Conservation (phyloP, 2,888 invertebrate species). For the Thymelicus lineola region DNA sequence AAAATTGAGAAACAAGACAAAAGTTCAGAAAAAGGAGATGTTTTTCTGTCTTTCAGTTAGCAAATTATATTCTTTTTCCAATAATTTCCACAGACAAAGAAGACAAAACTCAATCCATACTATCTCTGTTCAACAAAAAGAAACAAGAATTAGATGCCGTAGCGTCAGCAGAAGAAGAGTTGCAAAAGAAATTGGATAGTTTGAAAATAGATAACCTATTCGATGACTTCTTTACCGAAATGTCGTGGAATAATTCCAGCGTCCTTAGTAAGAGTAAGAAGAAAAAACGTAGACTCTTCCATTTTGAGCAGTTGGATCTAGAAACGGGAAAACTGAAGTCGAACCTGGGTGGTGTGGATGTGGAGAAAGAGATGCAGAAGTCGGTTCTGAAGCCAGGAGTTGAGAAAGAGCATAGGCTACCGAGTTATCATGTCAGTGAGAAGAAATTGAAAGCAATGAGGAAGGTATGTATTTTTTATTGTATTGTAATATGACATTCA, state of each 20-base stretch:
- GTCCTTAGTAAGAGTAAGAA: constrained; percentile 56
- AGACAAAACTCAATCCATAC: constrained; percentile 59
- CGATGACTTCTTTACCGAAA: constrained; percentile 73
- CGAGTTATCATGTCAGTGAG: constrained; percentile 85
- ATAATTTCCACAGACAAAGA: constrained; percentile 61
- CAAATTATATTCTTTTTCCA: not conserved
- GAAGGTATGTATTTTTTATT: constrained; percentile 67
- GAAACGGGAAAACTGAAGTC: constrained; percentile 76
- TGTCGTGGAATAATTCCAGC: constrained; percentile 69
- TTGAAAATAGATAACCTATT: constrained; percentile 67
- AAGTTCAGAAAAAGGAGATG: too few species aligned
- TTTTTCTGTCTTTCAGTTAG: too few species aligned
- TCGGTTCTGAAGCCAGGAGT: constrained; percentile 87
- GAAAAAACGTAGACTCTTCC: constrained; percentile 60
- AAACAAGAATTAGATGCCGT: constrained; percentile 66
- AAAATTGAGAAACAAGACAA: too few species aligned
- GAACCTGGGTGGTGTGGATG: constrained; percentile 70
- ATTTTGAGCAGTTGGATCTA: constrained; percentile 68
- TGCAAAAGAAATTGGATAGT: constrained; percentile 62
- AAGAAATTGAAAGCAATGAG: constrained; percentile 84
- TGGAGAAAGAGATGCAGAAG: constrained; percentile 86
- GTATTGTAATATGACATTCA: not conserved
- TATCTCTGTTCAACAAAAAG: constrained; percentile 67
- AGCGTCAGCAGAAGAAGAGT: constrained; percentile 58
- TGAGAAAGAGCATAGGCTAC: constrained; percentile 86